Conservation (phyloP, 2,888 invertebrate genomes). For the Eubasilissa splendida region DNA sequence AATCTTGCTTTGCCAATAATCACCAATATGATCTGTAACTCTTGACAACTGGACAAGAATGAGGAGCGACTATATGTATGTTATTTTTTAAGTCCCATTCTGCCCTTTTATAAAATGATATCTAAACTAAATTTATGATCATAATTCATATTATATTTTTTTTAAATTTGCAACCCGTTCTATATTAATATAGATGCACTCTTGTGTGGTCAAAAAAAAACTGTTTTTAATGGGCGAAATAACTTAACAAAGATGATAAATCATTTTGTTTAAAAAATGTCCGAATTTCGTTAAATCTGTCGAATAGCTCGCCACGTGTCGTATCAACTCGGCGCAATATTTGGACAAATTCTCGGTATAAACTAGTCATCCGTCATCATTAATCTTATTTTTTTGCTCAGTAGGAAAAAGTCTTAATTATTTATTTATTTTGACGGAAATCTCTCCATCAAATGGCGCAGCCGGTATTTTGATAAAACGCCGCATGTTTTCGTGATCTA, state of each 20-base stretch:
- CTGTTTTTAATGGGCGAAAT: neutral
- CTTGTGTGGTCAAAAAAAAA: neutral
- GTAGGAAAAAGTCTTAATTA: slow-evolving; percentile 6
- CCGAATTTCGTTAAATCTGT: neutral
- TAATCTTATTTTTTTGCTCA: slow-evolving; percentile 25
- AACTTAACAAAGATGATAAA: neutral
- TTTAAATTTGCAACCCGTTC: slow-evolving; percentile 1
- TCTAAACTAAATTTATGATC: no score
- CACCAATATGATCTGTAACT: no score
- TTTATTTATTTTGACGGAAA: neutral
- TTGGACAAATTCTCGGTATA: slow-evolving; percentile 30
- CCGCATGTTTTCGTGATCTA: no score
- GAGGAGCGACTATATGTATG: no score
- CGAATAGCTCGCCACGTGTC: slow-evolving; percentile 7
- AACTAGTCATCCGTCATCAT: slow-evolving; percentile 32
- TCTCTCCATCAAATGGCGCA: neutral
- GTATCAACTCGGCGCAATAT: slow-evolving; percentile 15
- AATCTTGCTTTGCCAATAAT: no score
- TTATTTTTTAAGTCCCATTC: no score
- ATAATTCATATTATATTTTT: no score
- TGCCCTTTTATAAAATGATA: no score
- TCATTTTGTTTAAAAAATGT: slow-evolving; percentile 14
- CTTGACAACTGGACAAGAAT: no score
- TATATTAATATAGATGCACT: neutral
- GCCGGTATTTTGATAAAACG: no score